These are phyloP conservation scores for Caenorhabditis macrosperma DNA, from an alignment of 2,888 invertebrate genomes.

Conservation along the genomic window DNA sequence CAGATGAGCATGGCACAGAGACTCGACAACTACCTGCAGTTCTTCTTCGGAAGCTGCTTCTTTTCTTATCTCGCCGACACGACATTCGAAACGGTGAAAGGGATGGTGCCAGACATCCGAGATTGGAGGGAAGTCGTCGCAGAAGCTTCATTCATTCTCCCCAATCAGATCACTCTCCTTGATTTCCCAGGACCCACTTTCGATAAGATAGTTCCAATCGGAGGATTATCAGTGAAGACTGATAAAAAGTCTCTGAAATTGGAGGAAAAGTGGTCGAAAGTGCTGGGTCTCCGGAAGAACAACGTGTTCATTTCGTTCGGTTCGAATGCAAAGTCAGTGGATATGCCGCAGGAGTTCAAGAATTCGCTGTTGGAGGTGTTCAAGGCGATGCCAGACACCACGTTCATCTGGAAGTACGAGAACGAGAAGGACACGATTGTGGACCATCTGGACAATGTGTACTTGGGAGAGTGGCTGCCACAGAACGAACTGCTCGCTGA, in stretches of 20 bases:
- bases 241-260: constrained; percentile 16
- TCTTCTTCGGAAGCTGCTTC: not conserved
- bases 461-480: no score
- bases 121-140: constrained; percentile 19
- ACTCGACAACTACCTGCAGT: not conserved
- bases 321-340: constrained; percentile 18
- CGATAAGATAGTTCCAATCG: constrained; percentile 51
- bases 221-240: no score
- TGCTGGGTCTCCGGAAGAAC: constrained; percentile 20
- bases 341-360: constrained; percentile 52
- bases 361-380: constrained; percentile 64
- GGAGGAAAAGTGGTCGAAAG: constrained; percentile 32
- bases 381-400: no score
- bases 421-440: no score
- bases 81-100: not conserved
- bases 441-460: no score
- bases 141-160: constrained; percentile 43
- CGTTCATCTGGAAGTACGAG: no score
- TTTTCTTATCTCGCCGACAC: constrained; percentile 1
- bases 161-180: constrained; percentile 43
- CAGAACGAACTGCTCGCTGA: no score
- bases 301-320: constrained; percentile 51
- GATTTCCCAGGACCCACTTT: constrained; percentile 49
- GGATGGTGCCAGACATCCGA: not conserved
- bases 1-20: not conserved